phyloP scores from a whole-genome alignment of 2,113 vertebrate species.

The Columba janthina region DNA sequence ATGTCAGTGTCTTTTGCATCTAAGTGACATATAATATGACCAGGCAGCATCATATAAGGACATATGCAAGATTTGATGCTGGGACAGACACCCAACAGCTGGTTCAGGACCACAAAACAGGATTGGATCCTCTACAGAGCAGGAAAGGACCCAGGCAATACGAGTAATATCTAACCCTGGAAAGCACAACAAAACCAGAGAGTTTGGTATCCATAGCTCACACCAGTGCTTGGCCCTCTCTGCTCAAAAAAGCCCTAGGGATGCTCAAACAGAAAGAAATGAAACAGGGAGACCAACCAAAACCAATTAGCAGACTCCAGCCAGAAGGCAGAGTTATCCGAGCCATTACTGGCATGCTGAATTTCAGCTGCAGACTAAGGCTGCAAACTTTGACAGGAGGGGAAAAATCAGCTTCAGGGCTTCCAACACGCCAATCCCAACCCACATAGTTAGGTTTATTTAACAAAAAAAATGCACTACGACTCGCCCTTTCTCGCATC shows the following conservation, averaged over 20 bases:
- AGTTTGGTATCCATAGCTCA: not conserved
- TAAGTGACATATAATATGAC: not conserved
- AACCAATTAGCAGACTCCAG: conserved; percentile 29
- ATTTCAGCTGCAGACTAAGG: conserved; percentile 21
- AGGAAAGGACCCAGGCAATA: not conserved
- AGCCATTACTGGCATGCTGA: not conserved
- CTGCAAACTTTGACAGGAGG: not conserved
- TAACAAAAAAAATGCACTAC: not conserved
- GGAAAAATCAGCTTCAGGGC: not conserved
- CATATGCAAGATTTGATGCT: not conserved
- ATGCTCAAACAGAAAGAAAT: not conserved
- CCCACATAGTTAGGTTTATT: not conserved
- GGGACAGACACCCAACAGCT: not conserved
- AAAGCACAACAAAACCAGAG: not conserved
- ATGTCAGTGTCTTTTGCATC: not conserved
- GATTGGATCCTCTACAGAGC: not conserved
- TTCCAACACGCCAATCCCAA: not conserved
- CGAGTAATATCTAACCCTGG: not conserved
- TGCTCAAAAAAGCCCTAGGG: not conserved
- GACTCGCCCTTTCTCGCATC: not conserved
- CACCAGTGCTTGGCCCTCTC: not conserved
- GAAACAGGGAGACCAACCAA: not conserved
- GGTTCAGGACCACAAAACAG: not conserved
- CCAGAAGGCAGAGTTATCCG: conserved; percentile 37
- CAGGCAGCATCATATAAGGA: not conserved